Base-by-base conservation (phyloP, 2,113 vertebrate genomes). In the Equus quagga region DNA sequence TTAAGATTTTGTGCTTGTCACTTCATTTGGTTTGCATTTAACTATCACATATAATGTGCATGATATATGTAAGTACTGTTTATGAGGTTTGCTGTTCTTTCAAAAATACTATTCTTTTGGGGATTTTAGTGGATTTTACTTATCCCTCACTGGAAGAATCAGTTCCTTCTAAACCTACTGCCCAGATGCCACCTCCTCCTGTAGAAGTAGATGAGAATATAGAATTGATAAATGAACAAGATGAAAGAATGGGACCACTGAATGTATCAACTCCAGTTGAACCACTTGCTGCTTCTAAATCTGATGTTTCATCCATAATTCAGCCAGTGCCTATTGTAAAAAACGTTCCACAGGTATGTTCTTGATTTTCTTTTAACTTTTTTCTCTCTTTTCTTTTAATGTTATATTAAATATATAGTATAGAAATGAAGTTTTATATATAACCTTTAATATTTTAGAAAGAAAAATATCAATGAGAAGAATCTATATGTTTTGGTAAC, bases 71-170 rank as follows among this genome's bases (percentile, higher is more conserved):
- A 82, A 84, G 23, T 75, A 86, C 23, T 94, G 0, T 80, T 72
- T 86, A 8, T 93, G 33, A 5, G 41, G 3, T 81, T 97, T 91
- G 60, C 99, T 99, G 97, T 95, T 97, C 67, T 96, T 96, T 80
- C 58, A 96, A 96, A 49, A 80, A 28, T 84, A 58, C 76, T 96
- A 41, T 96, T 82, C 44, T 80, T 96, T 97, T 98, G 75, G 56
- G 41, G 3, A 90, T 88, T 98, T 76, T 96, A 99, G 99, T 99
- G 99, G 99, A 99, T 98, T 99, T 99, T 97, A 99, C 99, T 58
- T 99, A 99, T 81, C 99, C 99, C 2, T 99, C 99, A 31, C 98
- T 99, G 89, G 99, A 99, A 98, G 99, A 99, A 91, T 98, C 99
- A 87, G 93, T 98, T 69, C 96, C 98, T 97, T 41, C 96, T 93